Base-by-base conservation (phyloP, 2,797 vertebrate genomes). In the Oophaga sylvatica region DNA sequence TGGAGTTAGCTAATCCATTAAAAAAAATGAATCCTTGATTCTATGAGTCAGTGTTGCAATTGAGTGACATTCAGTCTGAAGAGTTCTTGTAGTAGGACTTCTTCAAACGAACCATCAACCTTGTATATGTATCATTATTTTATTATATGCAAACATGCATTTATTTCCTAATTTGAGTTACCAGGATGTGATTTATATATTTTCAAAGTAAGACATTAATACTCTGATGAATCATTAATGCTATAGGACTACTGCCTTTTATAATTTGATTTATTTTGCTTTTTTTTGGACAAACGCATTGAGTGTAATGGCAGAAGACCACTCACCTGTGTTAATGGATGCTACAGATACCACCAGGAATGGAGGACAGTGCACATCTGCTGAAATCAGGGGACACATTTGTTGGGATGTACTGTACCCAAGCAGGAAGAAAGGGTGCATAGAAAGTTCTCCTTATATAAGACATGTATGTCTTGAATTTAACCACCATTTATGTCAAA, bases 401-500 rank as follows among this genome's bases (percentile, higher is more conserved):
- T 48, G 2, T 67, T 59, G 75, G 73, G 45, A 53, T 77, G 20
- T 56, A 60, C 68, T 17, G 45, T 84, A 79, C 63, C 75, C 81
- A 78, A 82, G 79, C 80, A 81, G 63, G 63, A 89, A 77, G 80
- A 60, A 83, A 79, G 84, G 84, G 84, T 86, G 80, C 84, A 78
- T 65, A 83, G 75, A 63, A 60, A 29, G 79, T 77, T 86, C 81
- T 89, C 80, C 73, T 83, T 89, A 86, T 86, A 86, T 86, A 86
- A 89, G 88, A 89, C 88, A 89, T 86, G 80, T 86, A 70, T 86
- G 88, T 89, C 90, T 0, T 87, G 91, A 92, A 93, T 84, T 92
- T 93, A 91, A 93, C 93, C 93, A 91, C 93, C 94, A 93, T 94
- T 76, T 95, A 93, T 94, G 93, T 94, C 87, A 29, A 88, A 91